These are phyloP conservation scores for Rhyacophila evoluta DNA, from an alignment of 2,888 invertebrate species.

Conservation along the genomic window DNA sequence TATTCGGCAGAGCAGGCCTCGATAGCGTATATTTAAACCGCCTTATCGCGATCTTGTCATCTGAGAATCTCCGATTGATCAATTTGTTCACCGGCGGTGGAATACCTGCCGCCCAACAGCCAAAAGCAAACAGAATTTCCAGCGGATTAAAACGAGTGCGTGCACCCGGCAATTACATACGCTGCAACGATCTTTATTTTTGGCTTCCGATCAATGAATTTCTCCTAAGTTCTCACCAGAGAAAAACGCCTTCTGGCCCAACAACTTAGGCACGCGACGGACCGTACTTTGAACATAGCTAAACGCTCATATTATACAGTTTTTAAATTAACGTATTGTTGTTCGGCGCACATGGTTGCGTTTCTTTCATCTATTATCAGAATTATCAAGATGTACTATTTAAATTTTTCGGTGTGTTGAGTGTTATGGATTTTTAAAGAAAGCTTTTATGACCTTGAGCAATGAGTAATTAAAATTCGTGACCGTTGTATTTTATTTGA, in stretches of 20 bases:
- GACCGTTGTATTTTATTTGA: no score
- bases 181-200: slow-evolving; percentile 36
- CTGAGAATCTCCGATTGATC: background rate
- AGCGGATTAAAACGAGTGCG: background rate
- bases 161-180: slow-evolving; percentile 35
- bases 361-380: background rate
- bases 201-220: slow-evolving; percentile 40
- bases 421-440: background rate
- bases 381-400: background rate
- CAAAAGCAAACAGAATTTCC: background rate
- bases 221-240: slow-evolving; percentile 1
- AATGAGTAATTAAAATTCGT: no score
- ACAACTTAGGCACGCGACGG: slow-evolving; percentile 17
- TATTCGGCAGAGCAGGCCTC: no score
- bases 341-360: background rate
- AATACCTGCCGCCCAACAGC: background rate
- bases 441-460: background rate
- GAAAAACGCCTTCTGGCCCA: slow-evolving; percentile 31
- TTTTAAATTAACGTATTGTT: slow-evolving; percentile 23
- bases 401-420: background rate
- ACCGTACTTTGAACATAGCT: background rate
- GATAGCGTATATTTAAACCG: background rate
- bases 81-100: background rate
- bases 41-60: background rate
- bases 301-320: slow-evolving; percentile 20